A percentile compares a stretch with the other conserved stretches of the same genome.
These are phyloP conservation scores for Ctenopoma kingsleyae DNA, from an alignment of 2,797 vertebrate species.

Conservation along the genomic window DNA sequence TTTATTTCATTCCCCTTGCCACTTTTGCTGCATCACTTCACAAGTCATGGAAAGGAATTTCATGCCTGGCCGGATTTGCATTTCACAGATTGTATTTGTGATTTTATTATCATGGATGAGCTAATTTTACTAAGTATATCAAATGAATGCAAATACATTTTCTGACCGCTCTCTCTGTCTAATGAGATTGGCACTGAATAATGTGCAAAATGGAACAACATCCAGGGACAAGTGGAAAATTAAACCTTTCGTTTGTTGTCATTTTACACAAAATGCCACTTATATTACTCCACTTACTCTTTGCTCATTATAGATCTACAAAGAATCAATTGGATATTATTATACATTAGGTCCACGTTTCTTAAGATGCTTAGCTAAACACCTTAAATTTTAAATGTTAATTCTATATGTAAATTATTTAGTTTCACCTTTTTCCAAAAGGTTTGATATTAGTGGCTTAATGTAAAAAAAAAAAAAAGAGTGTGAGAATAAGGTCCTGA, in stretches of 20 bases:
- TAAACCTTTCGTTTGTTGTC: neutral
- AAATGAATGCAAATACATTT: constrained; percentile 50
- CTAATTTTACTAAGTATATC: constrained; percentile 52
- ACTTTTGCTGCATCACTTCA: constrained; percentile 26
- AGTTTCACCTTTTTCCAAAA: too few species aligned
- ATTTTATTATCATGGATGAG: constrained; percentile 60
- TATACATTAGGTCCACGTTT: too few species aligned
- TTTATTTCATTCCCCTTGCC: constrained; percentile 38
- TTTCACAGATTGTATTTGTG: constrained; percentile 64
- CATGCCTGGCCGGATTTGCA: constrained; percentile 38
- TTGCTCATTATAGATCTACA: neutral
- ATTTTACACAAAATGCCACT: neutral
- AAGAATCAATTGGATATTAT: too few species aligned
- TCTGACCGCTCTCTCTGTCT: constrained; percentile 23
- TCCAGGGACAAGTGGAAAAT: constrained; percentile 17
- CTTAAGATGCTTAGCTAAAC: neutral
- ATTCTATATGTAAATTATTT: neutral
- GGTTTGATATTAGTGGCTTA: too few species aligned
- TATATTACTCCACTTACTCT: neutral
- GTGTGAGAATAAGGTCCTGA: constrained; percentile 19
- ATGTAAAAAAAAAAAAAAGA: neutral
- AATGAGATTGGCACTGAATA: constrained; percentile 32
- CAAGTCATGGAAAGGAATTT: constrained; percentile 38
- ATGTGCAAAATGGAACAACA: constrained; percentile 18
- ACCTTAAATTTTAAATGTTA: neutral